Conservation (phyloP, 2,888 invertebrate species). For the Trachelus iudaicus region DNA sequence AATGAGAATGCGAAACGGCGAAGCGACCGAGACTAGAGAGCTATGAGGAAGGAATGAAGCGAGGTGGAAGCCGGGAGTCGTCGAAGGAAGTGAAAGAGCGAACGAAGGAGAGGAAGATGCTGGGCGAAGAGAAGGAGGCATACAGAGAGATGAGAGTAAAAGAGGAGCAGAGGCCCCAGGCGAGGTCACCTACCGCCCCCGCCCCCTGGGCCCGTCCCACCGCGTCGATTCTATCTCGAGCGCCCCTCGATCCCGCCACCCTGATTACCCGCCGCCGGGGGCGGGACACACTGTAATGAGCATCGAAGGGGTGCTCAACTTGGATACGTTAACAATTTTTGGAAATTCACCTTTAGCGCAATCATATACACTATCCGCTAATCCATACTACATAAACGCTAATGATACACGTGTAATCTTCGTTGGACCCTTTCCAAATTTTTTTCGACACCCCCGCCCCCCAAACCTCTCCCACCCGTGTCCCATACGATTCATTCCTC, state of each 20-base stretch:
- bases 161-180: conserved; percentile 59
- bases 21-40: neutral
- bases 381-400: neutral
- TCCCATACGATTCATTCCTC: neutral
- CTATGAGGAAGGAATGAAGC: neutral
- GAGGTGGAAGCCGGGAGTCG: neutral
- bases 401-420: neutral
- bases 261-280: conserved; percentile 64
- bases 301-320: conserved; percentile 63
- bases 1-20: neutral
- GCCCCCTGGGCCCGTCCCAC: conserved; percentile 37
- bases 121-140: conserved; percentile 20
- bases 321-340: conserved; percentile 30
- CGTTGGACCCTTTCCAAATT: neutral
- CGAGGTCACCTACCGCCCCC: conserved; percentile 64
- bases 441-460: neutral
- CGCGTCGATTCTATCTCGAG: conserved; percentile 37
- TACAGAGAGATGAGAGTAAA: conserved; percentile 25
- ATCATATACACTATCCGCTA: neutral
- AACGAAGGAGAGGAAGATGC: conserved; percentile 22
- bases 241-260: conserved; percentile 44
- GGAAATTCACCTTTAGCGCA: neutral
- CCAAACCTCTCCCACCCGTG: too few species aligned
- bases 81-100: neutral
- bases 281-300: conserved; percentile 64